phyloP scores from a whole-genome alignment of 2,888 invertebrate species.

The Tetranychus truncatus region DNA sequence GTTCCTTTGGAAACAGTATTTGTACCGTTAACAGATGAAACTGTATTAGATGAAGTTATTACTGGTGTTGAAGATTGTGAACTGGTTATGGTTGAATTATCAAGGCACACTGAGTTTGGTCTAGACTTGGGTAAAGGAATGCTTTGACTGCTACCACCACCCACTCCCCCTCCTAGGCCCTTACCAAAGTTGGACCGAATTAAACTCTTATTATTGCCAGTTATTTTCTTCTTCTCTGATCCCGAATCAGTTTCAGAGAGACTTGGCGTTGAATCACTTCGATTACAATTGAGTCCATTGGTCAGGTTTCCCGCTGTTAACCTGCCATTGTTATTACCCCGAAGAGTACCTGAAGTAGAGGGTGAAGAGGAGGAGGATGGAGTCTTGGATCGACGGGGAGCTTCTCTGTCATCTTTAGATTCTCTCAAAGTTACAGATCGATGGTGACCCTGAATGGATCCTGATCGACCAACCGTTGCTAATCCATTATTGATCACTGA shows the following conservation, averaged over 20 bases:
- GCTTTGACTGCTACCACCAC: background rate
- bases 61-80: background rate
- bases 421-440: background rate
- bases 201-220: background rate
- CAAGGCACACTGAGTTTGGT: slow-evolving; percentile 8
- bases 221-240: background rate
- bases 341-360: background rate
- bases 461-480: background rate
- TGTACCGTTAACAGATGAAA: background rate
- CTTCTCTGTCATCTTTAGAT: background rate
- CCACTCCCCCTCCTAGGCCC: background rate
- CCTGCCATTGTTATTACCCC: background rate
- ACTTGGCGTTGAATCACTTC: slow-evolving; percentile 8
- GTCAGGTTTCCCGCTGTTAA: background rate
- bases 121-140: slow-evolving; percentile 6
- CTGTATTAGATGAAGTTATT: background rate
- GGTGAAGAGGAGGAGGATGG: background rate
- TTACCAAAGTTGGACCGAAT: background rate
- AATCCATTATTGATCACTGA: background rate
- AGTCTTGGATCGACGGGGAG: background rate
- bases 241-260: background rate
- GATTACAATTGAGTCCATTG: background rate
- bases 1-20: background rate
- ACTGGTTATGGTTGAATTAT: background rate
- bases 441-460: background rate